Percentiles rank a stretch among this genome's conserved stretches.
phyloP scores from a whole-genome alignment of 2,113 vertebrate genomes.

The Poeciliopsis turrubarensis region DNA sequence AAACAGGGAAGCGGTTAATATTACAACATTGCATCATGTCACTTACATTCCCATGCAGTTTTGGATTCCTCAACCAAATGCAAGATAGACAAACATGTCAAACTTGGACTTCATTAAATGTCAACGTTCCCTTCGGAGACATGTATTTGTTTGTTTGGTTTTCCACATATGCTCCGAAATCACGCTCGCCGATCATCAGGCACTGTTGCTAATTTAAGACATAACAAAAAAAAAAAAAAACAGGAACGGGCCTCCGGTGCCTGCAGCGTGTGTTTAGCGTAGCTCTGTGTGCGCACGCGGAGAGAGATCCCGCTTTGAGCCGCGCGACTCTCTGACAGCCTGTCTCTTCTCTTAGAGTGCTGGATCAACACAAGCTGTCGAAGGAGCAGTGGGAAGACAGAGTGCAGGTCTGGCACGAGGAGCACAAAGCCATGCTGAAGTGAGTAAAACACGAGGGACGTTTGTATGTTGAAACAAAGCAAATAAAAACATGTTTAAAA shows the following conservation, averaged over 20 bases:
- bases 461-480: not conserved
- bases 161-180: not conserved
- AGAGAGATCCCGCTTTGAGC: constrained; percentile 25
- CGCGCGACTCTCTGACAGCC: constrained; percentile 29
- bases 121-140: not conserved
- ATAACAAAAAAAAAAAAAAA: not conserved
- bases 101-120: not conserved
- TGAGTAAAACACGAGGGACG: constrained; percentile 59
- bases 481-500: not conserved
- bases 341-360: constrained; percentile 80
- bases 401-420: constrained; percentile 94
- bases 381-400: constrained; percentile 96
- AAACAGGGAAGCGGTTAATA: not conserved
- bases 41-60: not conserved
- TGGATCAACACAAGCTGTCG: constrained; percentile 96
- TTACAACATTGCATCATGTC: not conserved
- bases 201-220: not conserved
- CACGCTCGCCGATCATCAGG: not conserved
- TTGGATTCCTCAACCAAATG: not conserved
- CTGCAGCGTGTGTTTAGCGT: constrained; percentile 37
- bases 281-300: constrained; percentile 6
- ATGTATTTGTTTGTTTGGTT: not conserved
- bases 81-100: not conserved
- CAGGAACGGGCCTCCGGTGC: not conserved
- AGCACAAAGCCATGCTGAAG: constrained; percentile 93